Percentiles rank a stretch among this genome's conserved stretches.
phyloP scores from a whole-genome alignment of 2,113 vertebrate species.

The Passer montanus region DNA sequence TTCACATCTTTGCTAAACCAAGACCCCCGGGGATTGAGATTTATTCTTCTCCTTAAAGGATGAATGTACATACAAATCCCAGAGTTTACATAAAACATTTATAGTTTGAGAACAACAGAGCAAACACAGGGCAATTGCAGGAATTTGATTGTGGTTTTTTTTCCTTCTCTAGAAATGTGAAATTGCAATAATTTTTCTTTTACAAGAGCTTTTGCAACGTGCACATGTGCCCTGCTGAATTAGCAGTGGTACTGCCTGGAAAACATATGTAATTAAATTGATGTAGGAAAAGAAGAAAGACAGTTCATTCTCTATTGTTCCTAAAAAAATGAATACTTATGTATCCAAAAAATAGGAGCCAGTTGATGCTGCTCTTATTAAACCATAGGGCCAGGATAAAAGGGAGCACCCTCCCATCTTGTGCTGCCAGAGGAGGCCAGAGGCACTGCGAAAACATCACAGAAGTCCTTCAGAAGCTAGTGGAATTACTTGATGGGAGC shows the following conservation, averaged over 20 bases:
- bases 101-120: conserved; percentile 59
- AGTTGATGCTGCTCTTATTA: neutral
- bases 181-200: conserved; percentile 68
- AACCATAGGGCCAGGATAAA: neutral
- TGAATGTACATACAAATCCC: conserved; percentile 57
- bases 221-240: conserved; percentile 69
- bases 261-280: conserved; percentile 73
- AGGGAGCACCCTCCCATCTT: neutral
- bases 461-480: neutral
- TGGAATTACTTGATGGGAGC: neutral
- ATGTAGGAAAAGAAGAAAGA: neutral
- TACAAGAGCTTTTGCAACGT: conserved; percentile 71
- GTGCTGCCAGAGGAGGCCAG: neutral
- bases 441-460: neutral
- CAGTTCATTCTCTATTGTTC: conserved; percentile 51
- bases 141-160: conserved; percentile 56
- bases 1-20: conserved; percentile 37
- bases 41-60: conserved; percentile 69
- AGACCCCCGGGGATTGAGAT: conserved; percentile 38
- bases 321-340: neutral
- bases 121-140: conserved; percentile 45
- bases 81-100: conserved; percentile 67
- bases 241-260: conserved; percentile 69
- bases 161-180: conserved; percentile 72
- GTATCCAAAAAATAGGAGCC: neutral